Conservation (phyloP, 2,113 vertebrate genomes). For the human (Homo sapiens) region GRCh38 chr4:117743001-117743500, state of each 20-base stretch:
- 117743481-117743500: neutral
- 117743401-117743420: neutral
- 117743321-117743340: neutral
- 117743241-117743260: neutral
- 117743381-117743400: neutral
- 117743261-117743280: neutral
- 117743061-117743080: too few relatives aligned
- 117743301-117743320: neutral
- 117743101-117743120: too few relatives aligned
- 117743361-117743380: neutral
- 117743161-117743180: too few relatives aligned
- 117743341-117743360: fast-evolving
- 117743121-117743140: too few relatives aligned
- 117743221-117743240: neutral
- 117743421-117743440: neutral
- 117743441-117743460: neutral
- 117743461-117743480: neutral
- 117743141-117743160: too few relatives aligned
- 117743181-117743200: too few relatives aligned
- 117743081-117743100: too few relatives aligned
- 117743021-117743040: too few relatives aligned
- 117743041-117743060: too few relatives aligned
- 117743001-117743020: too few relatives aligned
- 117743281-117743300: neutral
- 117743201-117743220: neutral